Evolutionary conservation across 2,888 invertebrate genomes (phyloP).

Genomic region (Folsomia candida): DNA sequence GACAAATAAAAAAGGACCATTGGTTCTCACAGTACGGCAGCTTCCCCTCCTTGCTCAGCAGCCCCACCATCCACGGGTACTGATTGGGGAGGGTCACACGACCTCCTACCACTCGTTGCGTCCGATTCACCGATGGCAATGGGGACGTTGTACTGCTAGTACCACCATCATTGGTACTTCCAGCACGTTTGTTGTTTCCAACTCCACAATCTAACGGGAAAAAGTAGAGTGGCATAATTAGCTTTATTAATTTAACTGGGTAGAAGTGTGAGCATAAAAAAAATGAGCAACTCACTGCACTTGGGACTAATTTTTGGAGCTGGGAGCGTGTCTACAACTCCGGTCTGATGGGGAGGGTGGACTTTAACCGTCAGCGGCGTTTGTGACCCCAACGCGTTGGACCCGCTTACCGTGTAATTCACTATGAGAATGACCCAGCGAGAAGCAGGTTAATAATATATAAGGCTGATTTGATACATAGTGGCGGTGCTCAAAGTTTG

Average conservation of each 20-base stretch:
- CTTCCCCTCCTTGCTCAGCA: conserved; percentile 34
- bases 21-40: conserved; percentile 74
- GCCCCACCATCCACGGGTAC: conserved; percentile 49
- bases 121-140: conserved; percentile 21
- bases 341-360: not conserved
- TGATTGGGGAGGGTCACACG: conserved; percentile 40
- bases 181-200: conserved; percentile 26
- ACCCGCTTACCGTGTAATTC: conserved; percentile 36
- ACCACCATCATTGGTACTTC: not conserved
- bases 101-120: conserved; percentile 47
- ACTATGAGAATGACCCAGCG: conserved; percentile 23
- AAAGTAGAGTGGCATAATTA: too few relatives aligned
- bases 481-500: not conserved
- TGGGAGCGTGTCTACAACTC: conserved; percentile 38
- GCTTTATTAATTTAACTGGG: too few relatives aligned
- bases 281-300: conserved; percentile 45
- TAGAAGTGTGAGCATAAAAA: too few relatives aligned
- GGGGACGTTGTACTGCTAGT: not conserved
- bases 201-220: conserved; percentile 47
- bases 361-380: conserved; percentile 22
- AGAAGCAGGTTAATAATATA: too few relatives aligned
- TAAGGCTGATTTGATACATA: not conserved
- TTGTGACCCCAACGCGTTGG: conserved; percentile 17
- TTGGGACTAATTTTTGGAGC: conserved; percentile 18
- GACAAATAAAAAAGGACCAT: conserved; percentile 75